These are phyloP conservation scores for Heteractis magnifica DNA, from an alignment of 92 coral and sea anemone species.

Conservation along the genomic window DNA sequence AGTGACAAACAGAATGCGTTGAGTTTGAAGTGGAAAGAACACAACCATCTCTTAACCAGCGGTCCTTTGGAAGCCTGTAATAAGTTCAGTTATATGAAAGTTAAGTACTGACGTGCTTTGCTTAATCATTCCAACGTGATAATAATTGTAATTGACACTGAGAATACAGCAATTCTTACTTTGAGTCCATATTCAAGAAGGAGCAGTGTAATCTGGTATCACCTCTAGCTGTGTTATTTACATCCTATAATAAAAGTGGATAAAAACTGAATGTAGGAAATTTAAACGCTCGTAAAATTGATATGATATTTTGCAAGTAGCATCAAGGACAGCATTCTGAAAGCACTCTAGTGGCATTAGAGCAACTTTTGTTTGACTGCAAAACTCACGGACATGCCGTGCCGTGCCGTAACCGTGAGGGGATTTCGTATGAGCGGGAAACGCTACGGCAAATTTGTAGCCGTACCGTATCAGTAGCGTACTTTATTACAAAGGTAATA, in stretches of 20 bases:
- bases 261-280: not conserved
- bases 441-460: too few species aligned
- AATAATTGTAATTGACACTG: too few species aligned
- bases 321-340: not conserved
- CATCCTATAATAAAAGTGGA: conserved; percentile 31
- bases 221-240: conserved; percentile 45
- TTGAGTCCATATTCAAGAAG: conserved; percentile 64
- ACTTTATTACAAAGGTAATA: too few species aligned
- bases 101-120: not conserved
- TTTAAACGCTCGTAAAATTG: too few species aligned
- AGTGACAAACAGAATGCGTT: conserved; percentile 84
- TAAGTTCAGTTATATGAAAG: not conserved
- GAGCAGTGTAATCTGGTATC: conserved; percentile 57
- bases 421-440: too few species aligned
- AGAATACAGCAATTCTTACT: conserved; percentile 41
- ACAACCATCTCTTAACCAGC: conserved; percentile 79
- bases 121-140: not conserved
- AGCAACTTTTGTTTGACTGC: too few species aligned
- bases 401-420: too few species aligned
- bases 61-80: conserved; percentile 58
- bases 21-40: conserved; percentile 41
- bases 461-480: too few species aligned
- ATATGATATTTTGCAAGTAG: not conserved
- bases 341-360: too few species aligned
- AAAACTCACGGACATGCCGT: too few species aligned